Evolutionary conservation across 2,888 invertebrate genomes (phyloP).

Genomic region (Dysmachus trigonus): DNA sequence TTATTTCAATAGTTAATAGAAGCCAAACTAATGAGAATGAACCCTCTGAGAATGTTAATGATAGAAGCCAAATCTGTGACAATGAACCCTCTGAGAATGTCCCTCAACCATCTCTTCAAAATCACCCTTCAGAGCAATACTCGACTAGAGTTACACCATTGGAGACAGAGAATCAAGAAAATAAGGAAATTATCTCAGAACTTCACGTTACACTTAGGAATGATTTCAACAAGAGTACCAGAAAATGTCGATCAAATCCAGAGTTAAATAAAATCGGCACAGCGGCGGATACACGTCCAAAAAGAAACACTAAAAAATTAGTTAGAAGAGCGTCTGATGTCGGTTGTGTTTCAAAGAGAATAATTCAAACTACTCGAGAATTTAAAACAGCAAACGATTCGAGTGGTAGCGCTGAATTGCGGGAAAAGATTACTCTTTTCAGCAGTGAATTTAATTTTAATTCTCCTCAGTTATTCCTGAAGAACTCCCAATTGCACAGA

Average conservation of each 20-base stretch:
- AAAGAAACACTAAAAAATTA: slow-evolving; percentile 49
- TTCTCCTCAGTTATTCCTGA: neutral
- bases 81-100: neutral
- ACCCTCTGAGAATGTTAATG: too few species aligned
- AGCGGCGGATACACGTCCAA: neutral
- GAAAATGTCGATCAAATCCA: slow-evolving; percentile 44
- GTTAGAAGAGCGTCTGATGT: slow-evolving; percentile 50
- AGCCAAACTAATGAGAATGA: neutral
- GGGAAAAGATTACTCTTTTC: slow-evolving; percentile 23
- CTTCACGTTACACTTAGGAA: neutral
- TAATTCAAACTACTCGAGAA: slow-evolving; percentile 4
- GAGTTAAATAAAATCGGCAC: slow-evolving; percentile 8
- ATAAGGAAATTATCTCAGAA: neutral
- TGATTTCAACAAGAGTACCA: neutral
- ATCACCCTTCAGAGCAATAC: neutral
- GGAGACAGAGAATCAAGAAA: neutral
- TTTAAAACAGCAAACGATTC: slow-evolving; percentile 47
- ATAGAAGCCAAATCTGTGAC: neutral
- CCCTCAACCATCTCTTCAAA: too few species aligned
- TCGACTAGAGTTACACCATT: neutral
- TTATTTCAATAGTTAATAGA: neutral
- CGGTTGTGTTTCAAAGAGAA: slow-evolving; percentile 26
- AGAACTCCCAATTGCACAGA: neutral
- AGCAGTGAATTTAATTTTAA: neutral
- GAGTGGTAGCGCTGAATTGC: slow-evolving; percentile 47